Base-by-base conservation (phyloP, 2,113 vertebrate species). In the Semnornis frantzii region DNA sequence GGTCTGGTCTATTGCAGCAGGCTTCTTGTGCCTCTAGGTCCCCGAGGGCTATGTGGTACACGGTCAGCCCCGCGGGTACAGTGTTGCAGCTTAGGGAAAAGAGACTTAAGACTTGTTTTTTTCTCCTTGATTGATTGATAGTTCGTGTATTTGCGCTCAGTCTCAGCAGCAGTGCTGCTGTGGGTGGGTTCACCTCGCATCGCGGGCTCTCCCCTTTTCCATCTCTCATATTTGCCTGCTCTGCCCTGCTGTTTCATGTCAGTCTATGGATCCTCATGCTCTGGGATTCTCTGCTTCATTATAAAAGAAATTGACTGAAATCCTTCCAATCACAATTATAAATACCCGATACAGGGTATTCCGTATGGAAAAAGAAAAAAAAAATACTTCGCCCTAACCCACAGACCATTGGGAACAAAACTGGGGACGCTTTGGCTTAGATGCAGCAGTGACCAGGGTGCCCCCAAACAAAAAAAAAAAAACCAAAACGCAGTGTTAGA, bases 181-280 rank as follows among this genome's bases (percentile, higher is more conserved):
- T 31, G 75, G 13, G 59, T 1, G 1, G 1, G 60, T 31, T 71
- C 19, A 9, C 48, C 5, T 39, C 20, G 10, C 1, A 0, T 1
- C 3, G 30, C 57, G 48, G 57, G 46, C 6, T n/a, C 34, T 44
- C 12, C 60, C 44, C 10, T 21, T 17, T 57, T 44, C 44, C 33
- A 54, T 21, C 12, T 62, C 55, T 50, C 5, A 0, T 2, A 3
- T 7, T 77, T 33, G 15, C 9, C 33, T 63, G 60, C 23, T 0
- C 0, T 24, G 0, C 21, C 5, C 10, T 7, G 2, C 25, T 50
- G 16, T 34, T 50, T 11, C 25, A 2, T 28, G 34, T 90, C 23
- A 33, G 9, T 31, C 50, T 48, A 39, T 24, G 24, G 15, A 39
- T 70, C 65, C 15, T 59, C 15, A 1, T 23, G 20, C 15, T 23